phyloP scores from a whole-genome alignment of 2,888 invertebrate species.

The Melangyna quadrimaculata region DNA sequence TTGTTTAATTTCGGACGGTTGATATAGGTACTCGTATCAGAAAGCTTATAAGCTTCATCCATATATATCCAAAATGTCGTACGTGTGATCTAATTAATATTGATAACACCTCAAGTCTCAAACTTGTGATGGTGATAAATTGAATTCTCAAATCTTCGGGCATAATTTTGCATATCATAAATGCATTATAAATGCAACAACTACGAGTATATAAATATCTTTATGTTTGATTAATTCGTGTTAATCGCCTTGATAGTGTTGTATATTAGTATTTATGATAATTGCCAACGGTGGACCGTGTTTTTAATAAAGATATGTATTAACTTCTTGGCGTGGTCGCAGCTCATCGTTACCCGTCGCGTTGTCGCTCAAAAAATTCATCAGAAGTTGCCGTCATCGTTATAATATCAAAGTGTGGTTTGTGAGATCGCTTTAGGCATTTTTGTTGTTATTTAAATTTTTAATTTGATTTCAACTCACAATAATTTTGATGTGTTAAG shows the following conservation, averaged over 20 bases:
- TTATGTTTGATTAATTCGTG: slow-evolving; percentile 42
- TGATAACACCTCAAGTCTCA: slow-evolving; percentile 40
- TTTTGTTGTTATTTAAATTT: slow-evolving; percentile 47
- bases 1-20: slow-evolving; percentile 5
- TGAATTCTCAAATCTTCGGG: slow-evolving; percentile 21
- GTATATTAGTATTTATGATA: slow-evolving; percentile 47
- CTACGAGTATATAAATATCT: not conserved
- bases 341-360: not conserved
- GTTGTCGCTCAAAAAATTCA: not conserved
- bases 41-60: not conserved
- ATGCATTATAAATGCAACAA: not conserved
- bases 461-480: slow-evolving; percentile 20
- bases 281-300: slow-evolving; percentile 36
- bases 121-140: slow-evolving; percentile 50
- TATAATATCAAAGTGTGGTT: slow-evolving; percentile 49
- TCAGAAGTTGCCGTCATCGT: not conserved
- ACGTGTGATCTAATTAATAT: slow-evolving; percentile 45
- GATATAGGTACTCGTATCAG: not conserved
- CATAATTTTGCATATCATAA: not conserved
- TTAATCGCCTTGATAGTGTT: slow-evolving; percentile 49
- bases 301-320: not conserved
- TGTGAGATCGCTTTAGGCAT: slow-evolving; percentile 46
- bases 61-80: not conserved
- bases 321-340: not conserved
- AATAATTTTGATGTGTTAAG: not conserved